Evolutionary conservation across 2,113 vertebrate genomes (phyloP).

Genomic region (Lagopus muta): DNA sequence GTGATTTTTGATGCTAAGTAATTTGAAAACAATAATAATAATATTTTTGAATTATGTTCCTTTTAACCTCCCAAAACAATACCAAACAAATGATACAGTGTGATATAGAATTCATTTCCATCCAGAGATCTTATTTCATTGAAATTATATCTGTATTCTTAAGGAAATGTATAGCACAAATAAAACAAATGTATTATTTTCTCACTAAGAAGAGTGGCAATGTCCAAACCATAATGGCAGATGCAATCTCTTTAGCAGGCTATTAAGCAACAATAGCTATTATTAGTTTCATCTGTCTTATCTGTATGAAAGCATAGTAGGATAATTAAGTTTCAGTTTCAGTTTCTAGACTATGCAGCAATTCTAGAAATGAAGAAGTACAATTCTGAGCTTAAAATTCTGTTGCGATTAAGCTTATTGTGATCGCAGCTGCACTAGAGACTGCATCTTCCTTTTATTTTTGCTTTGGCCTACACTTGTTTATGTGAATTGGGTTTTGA

Average conservation of each 20-base stretch:
- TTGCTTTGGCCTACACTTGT: not conserved
- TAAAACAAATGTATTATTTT: not conserved
- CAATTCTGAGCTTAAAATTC: not conserved
- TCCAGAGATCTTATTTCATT: not conserved
- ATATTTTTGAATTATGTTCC: not conserved
- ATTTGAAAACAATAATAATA: not conserved
- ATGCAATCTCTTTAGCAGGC: not conserved
- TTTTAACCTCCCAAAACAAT: not conserved
- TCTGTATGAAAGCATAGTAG: not conserved
- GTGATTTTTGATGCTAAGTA: not conserved
- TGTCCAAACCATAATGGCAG: not conserved
- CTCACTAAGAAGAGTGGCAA: not conserved
- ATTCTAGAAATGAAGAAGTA: not conserved
- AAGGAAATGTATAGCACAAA: not conserved
- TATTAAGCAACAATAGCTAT: not conserved
- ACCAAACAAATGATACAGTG: not conserved
- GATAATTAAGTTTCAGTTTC: not conserved
- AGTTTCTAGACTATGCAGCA: not conserved
- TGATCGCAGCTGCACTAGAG: not conserved
- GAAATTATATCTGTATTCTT: not conserved
- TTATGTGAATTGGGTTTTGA: not conserved
- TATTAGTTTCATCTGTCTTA: slow-evolving; percentile 5
- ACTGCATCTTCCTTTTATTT: not conserved
- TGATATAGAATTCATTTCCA: not conserved
- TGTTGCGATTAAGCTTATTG: not conserved